Evolutionary conservation across 2,113 vertebrate genomes (phyloP).

Genomic region (Macquaria ambigua): DNA sequence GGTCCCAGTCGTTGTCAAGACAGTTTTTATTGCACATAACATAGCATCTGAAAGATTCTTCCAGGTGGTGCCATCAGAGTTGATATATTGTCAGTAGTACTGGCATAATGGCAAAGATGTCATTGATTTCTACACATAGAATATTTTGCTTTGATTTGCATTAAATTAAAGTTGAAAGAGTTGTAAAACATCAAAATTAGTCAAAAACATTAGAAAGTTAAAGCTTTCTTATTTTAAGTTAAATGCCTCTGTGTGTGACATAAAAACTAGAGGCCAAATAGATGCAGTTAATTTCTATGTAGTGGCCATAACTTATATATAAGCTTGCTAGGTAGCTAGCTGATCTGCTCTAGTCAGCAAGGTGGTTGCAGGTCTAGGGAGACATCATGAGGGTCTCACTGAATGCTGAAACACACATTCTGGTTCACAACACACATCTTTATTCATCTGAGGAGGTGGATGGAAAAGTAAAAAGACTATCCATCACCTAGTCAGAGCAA

Average conservation of each 20-base stretch:
- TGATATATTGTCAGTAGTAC: not conserved
- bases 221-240: not conserved
- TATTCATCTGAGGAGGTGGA: not conserved
- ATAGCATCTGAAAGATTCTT: conserved; percentile 4
- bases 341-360: conserved; percentile 1
- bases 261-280: not conserved
- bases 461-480: not conserved
- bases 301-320: not conserved
- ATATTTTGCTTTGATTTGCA: not conserved
- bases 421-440: not conserved
- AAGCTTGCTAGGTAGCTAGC: not conserved
- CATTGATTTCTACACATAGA: not conserved
- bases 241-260: not conserved
- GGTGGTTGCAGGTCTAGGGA: conserved; percentile 2
- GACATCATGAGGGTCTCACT: not conserved
- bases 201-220: not conserved
- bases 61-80: conserved; percentile 1
- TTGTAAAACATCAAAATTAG: not conserved
- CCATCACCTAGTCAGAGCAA: not conserved
- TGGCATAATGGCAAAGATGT: not conserved
- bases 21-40: conserved; percentile 32
- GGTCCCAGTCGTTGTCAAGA: conserved; percentile 35
- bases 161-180: not conserved
- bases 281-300: not conserved
- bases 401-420: not conserved